Conservation (phyloP, 2,797 vertebrate genomes). For the Rhinichthys osculus region DNA sequence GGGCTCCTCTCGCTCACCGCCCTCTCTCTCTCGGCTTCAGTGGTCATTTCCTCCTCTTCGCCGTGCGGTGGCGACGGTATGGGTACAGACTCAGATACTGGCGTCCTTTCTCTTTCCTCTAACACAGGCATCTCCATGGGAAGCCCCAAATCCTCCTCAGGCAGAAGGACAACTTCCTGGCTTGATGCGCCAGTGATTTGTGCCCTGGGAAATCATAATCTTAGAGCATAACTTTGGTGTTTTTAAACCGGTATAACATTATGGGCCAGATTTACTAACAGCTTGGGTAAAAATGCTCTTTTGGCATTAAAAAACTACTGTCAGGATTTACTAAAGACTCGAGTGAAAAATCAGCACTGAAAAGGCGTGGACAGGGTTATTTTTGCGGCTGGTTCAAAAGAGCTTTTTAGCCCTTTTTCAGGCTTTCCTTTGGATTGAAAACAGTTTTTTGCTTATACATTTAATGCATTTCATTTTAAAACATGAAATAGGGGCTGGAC, state of each 20-base stretch:
- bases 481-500: not conserved
- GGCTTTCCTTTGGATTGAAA: not conserved
- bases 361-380: too few relatives aligned
- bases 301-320: too few relatives aligned
- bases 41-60: not conserved
- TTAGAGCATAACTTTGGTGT: not conserved
- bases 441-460: not conserved
- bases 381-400: too few relatives aligned
- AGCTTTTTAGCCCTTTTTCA: not conserved
- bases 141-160: conserved; percentile 61
- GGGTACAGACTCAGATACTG: conserved; percentile 15
- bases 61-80: conserved; percentile 45
- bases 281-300: too few relatives aligned
- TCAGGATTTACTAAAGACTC: too few relatives aligned
- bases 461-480: not conserved
- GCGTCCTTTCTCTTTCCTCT: conserved; percentile 64
- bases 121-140: conserved; percentile 43
- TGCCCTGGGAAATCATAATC: conserved; percentile 60
- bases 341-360: too few relatives aligned
- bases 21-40: not conserved
- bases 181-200: conserved; percentile 59
- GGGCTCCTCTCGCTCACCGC: conserved; percentile 13
- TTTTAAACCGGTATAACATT: not conserved
- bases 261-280: too few relatives aligned
- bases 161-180: conserved; percentile 60